Conservation (phyloP, 2,113 vertebrate genomes). For the Pelobates fuscus region DNA sequence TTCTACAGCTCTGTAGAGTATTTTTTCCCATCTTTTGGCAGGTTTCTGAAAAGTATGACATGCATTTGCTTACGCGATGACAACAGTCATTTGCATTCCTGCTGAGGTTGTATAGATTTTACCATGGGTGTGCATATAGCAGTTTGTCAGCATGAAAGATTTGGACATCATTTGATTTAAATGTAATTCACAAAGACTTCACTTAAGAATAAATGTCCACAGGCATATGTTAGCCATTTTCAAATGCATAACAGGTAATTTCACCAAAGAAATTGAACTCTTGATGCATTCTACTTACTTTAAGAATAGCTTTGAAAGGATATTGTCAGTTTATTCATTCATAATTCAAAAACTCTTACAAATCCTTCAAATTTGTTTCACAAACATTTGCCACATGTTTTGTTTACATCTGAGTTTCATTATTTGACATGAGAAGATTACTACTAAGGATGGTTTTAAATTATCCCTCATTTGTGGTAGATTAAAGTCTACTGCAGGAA, state of each 20-base stretch:
- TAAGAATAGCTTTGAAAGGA: background rate
- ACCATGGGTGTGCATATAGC: constrained; percentile 30
- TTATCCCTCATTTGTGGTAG: too few relatives aligned
- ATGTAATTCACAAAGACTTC: constrained; percentile 35
- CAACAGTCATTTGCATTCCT: constrained; percentile 44
- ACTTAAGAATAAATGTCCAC: constrained; percentile 26
- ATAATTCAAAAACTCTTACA: background rate
- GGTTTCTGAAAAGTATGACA: constrained; percentile 36
- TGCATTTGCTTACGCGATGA: constrained; percentile 35
- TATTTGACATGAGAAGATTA: too few relatives aligned
- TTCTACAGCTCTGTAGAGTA: constrained; percentile 20
- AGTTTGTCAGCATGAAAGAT: constrained; percentile 31
- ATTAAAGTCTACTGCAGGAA: too few relatives aligned
- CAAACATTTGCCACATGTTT: too few relatives aligned
- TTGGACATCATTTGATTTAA: constrained; percentile 21
- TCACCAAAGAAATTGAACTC: background rate
- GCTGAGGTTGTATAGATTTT: constrained; percentile 43
- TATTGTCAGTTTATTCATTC: background rate
- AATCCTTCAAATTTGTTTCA: too few relatives aligned
- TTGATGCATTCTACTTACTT: background rate
- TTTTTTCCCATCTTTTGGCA: constrained; percentile 24
- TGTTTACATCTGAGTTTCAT: too few relatives aligned
- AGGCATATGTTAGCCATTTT: constrained; percentile 4
- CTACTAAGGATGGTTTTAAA: too few relatives aligned
- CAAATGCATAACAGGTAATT: constrained; percentile 24